Evolutionary conservation across 1,140 invertebrate species (phyloP).

Genomic region (Eubasilissa regina): DNA sequence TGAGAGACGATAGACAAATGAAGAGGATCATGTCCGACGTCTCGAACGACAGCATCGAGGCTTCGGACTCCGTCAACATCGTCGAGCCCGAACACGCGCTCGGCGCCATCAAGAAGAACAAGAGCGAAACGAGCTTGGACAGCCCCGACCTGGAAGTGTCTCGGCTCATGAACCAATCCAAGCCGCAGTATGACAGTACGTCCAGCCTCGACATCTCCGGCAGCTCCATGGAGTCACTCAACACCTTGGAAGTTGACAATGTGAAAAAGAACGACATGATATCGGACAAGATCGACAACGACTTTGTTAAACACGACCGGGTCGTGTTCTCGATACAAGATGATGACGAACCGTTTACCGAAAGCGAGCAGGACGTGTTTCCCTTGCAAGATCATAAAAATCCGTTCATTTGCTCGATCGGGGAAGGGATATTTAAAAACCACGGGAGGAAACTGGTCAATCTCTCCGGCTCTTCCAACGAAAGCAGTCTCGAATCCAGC

Average conservation of each 20-base stretch:
- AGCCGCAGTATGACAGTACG: slow-evolving; percentile 68
- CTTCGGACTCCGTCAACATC: background rate
- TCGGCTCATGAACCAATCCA: slow-evolving; percentile 65
- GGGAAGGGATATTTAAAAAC: slow-evolving; percentile 12
- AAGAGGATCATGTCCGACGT: background rate
- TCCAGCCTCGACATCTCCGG: slow-evolving; percentile 70
- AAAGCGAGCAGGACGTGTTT: slow-evolving; percentile 20
- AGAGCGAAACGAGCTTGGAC: slow-evolving; percentile 70
- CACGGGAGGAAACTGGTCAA: slow-evolving; percentile 37
- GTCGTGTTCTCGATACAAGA: slow-evolving; percentile 24
- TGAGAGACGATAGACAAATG: background rate
- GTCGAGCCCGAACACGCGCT: background rate
- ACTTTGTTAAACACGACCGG: background rate
- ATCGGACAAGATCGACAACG: background rate
- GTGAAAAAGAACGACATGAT: background rate
- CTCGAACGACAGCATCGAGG: background rate
- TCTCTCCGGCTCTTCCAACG: slow-evolving; percentile 55
- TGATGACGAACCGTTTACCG: slow-evolving; percentile 9
- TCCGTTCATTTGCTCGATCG: slow-evolving; percentile 25
- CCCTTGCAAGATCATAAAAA: slow-evolving; percentile 21
- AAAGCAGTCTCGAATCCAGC: slow-evolving; percentile 57
- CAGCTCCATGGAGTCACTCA: slow-evolving; percentile 70
- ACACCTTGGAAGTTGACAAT: slow-evolving; percentile 58
- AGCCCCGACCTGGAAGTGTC: slow-evolving; percentile 71
- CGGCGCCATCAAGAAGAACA: slow-evolving; percentile 69